Evolutionary conservation across 2,113 vertebrate species (phyloP).

Genomic region (Xiphophorus maculatus): DNA sequence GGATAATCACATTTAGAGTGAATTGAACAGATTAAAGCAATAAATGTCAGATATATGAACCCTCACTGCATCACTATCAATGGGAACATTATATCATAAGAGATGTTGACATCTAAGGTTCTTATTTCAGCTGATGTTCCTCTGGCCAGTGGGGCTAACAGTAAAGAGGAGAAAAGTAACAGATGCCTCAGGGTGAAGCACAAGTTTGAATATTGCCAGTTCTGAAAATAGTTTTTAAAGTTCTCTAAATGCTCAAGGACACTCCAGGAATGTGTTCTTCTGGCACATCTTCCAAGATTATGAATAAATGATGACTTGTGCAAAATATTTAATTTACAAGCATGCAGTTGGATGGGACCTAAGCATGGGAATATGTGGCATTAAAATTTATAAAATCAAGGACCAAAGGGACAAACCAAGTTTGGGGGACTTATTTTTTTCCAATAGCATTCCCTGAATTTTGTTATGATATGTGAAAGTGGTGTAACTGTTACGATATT

Average conservation of each 20-base stretch:
- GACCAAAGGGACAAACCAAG: background rate
- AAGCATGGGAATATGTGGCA: background rate
- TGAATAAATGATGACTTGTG: slow-evolving; percentile 68
- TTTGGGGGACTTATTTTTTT: too few species aligned
- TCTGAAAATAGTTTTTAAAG: slow-evolving; percentile 49
- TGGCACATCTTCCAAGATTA: slow-evolving; percentile 10
- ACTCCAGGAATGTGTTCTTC: slow-evolving; percentile 49
- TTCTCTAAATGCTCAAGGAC: slow-evolving; percentile 23
- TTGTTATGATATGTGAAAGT: background rate
- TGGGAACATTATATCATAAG: slow-evolving; percentile 23
- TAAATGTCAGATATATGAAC: slow-evolving; percentile 34
- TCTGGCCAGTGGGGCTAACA: slow-evolving; percentile 10
- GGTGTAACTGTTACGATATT: background rate
- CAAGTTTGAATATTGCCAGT: slow-evolving; percentile 15
- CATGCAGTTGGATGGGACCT: slow-evolving; percentile 3
- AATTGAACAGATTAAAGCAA: slow-evolving; percentile 20
- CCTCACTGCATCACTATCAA: slow-evolving; percentile 14
- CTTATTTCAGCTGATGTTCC: slow-evolving; percentile 36
- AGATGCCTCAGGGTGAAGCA: slow-evolving; percentile 1
- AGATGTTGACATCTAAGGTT: slow-evolving; percentile 13
- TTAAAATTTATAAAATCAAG: background rate
- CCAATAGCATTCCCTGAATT: background rate
- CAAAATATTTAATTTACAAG: slow-evolving; percentile 41
- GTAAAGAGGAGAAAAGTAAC: background rate
- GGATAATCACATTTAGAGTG: slow-evolving; percentile 44